These are phyloP conservation scores for Cheilosia grossa DNA, from an alignment of 2,888 invertebrate genomes.

Conservation along the genomic window DNA sequence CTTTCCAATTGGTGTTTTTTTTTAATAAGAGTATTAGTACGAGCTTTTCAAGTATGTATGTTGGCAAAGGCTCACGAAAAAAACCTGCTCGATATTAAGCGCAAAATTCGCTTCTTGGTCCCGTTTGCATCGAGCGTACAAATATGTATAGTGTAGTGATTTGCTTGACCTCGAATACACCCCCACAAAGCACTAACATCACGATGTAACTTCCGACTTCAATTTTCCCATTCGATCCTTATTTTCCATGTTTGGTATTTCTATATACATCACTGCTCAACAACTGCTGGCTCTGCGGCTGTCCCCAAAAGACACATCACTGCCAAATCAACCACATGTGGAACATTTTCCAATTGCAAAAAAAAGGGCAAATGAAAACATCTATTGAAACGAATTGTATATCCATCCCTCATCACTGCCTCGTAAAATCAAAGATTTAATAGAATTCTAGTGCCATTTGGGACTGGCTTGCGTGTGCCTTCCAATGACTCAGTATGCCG, in stretches of 20 bases:
- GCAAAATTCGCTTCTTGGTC: too few species aligned
- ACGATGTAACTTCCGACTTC: not conserved
- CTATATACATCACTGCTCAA: not conserved
- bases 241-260: not conserved
- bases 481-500: conserved; percentile 47
- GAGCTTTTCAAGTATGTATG: too few species aligned
- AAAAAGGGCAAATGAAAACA: conserved; percentile 52
- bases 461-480: conserved; percentile 66
- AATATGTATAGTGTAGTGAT: too few species aligned
- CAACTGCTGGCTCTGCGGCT: not conserved
- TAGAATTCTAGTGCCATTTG: conserved; percentile 71
- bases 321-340: conserved; percentile 56
- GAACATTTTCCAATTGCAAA: conserved; percentile 27
- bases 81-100: too few species aligned
- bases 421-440: conserved; percentile 72
- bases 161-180: not conserved
- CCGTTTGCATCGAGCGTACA: too few species aligned
- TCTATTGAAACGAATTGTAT: conserved; percentile 63
- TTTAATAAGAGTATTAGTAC: too few species aligned
- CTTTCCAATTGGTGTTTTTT: too few species aligned
- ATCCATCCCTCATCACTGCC: conserved; percentile 62
- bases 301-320: conserved; percentile 21
- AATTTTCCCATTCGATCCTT: not conserved
- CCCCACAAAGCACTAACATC: not conserved
- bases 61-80: too few species aligned